A percentile compares a stretch with the other conserved stretches of the same genome.
Conservation (phyloP, 1,140 invertebrate genomes). For the Gryon sp. region DNA sequence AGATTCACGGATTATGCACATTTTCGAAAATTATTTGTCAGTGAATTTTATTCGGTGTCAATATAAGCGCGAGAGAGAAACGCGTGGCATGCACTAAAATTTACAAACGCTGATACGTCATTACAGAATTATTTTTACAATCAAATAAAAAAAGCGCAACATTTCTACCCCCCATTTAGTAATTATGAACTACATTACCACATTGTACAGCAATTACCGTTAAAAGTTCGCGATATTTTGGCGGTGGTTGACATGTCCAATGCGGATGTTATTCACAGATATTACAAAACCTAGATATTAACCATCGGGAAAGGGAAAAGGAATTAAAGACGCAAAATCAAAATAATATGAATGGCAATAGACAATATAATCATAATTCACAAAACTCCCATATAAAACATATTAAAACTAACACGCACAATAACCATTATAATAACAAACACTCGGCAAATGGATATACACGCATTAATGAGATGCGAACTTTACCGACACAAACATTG, state of each 20-base stretch:
- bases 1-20: neutral
- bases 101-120: neutral
- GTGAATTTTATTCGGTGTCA: conserved; percentile 33
- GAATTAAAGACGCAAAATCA: no score
- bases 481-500: no score
- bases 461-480: no score
- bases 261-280: neutral
- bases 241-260: conserved; percentile 2
- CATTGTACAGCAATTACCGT: conserved; percentile 28
- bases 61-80: conserved; percentile 18
- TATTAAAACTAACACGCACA: no score
- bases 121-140: conserved; percentile 32
- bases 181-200: conserved; percentile 29
- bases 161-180: conserved; percentile 32
- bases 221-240: conserved; percentile 19
- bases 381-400: neutral
- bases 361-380: neutral
- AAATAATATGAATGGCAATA: no score
- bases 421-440: no score
- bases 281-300: conserved; percentile 10
- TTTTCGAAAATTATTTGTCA: conserved; percentile 13
- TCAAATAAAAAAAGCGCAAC: conserved; percentile 19
- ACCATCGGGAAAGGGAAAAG: conserved; percentile 7
- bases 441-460: no score
- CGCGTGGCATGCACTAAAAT: conserved; percentile 10